Conservation (phyloP, 2,888 invertebrate species). For the Drosophila demipolita region DNA sequence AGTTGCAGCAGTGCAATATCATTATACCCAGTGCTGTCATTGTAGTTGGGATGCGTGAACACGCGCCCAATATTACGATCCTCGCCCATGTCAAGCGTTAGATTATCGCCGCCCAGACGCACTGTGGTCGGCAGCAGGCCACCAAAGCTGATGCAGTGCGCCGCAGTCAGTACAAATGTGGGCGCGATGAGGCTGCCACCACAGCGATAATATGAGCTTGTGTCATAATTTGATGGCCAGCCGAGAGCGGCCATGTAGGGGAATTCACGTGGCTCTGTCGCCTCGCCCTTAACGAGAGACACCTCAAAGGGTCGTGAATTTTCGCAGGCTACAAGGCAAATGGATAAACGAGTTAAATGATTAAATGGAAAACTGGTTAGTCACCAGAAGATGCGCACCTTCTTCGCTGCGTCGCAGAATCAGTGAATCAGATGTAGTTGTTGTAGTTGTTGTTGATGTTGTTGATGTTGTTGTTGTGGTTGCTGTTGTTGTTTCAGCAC, state of each 20-base stretch:
- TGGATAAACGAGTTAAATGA: background rate
- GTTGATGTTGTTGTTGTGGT: background rate
- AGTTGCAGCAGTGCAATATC: constrained; percentile 89
- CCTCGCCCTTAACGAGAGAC: constrained; percentile 30
- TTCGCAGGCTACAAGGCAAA: constrained; percentile 39
- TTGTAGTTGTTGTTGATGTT: constrained; percentile 14
- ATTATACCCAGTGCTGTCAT: constrained; percentile 86
- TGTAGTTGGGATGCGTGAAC: constrained; percentile 87
- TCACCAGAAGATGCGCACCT: constrained; percentile 50
- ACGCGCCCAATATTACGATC: constrained; percentile 43
- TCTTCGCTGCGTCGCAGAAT: constrained; percentile 61
- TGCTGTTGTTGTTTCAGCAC: too few relatives aligned
- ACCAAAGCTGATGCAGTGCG: constrained; percentile 71
- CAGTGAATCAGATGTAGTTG: constrained; percentile 23
- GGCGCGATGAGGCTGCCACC: constrained; percentile 73
- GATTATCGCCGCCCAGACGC: constrained; percentile 73
- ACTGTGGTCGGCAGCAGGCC: constrained; percentile 57
- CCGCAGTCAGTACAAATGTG: constrained; percentile 76
- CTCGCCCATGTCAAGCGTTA: constrained; percentile 50
- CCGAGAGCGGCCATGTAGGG: constrained; percentile 75
- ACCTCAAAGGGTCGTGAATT: background rate
- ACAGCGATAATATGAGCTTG: constrained; percentile 67
- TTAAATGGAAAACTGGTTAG: background rate
- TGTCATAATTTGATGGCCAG: constrained; percentile 59
- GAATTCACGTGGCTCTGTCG: constrained; percentile 47